A percentile compares a stretch with the other conserved stretches of the same genome.
phyloP scores from a whole-genome alignment of 2,113 vertebrate species.

The Syngnathus floridae region DNA sequence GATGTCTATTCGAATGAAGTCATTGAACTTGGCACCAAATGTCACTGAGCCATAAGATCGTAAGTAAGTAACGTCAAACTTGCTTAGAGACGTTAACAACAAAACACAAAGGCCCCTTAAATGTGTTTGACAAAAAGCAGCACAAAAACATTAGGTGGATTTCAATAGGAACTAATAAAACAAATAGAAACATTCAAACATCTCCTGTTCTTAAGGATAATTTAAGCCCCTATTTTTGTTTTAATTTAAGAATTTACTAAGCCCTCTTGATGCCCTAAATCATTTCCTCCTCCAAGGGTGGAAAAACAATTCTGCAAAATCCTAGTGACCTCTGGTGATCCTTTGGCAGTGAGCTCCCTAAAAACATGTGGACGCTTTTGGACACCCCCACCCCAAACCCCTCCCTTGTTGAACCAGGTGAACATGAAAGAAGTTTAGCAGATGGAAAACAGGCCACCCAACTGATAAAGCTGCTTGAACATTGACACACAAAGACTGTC shows the following conservation, averaged over 20 bases:
- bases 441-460: conserved; percentile 37
- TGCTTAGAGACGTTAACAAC: neutral
- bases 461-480: conserved; percentile 30
- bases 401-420: conserved; percentile 14
- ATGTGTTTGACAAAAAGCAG: too few species aligned
- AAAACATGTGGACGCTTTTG: conserved; percentile 26
- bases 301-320: conserved; percentile 48
- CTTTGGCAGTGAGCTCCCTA: conserved; percentile 8
- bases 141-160: too few species aligned
- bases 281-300: neutral
- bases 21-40: conserved; percentile 27
- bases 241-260: neutral
- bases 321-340: conserved; percentile 23
- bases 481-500: conserved; percentile 17
- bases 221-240: neutral
- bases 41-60: neutral
- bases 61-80: conserved; percentile 14
- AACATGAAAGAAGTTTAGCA: conserved; percentile 20
- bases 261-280: conserved; percentile 8
- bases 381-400: neutral
- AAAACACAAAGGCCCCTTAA: neutral
- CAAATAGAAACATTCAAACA: too few species aligned
- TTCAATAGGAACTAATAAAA: too few species aligned
- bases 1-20: conserved; percentile 20
- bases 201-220: too few species aligned